A percentile compares a stretch with the other conserved stretches of the same genome.
Conservation (phyloP, 2,113 vertebrate genomes). For the Hassar affinis region DNA sequence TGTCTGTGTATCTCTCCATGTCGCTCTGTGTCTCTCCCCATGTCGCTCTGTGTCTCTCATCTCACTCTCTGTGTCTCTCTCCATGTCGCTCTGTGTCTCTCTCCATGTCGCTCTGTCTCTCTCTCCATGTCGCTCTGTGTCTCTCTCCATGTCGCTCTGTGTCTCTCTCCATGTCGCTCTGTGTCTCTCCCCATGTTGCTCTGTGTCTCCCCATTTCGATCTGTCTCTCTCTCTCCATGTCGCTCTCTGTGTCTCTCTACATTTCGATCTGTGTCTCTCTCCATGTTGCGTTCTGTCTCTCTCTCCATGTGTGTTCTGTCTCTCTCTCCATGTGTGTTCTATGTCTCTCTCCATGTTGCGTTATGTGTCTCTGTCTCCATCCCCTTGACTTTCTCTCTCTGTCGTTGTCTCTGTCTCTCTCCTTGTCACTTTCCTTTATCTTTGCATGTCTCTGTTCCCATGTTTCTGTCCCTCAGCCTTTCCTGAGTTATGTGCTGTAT, state of each 20-base stretch:
- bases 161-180: background rate
- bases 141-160: background rate
- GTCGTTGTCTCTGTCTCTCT: background rate
- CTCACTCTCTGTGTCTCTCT: background rate
- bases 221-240: too few relatives aligned
- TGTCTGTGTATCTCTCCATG: background rate
- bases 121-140: background rate
- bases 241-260: background rate
- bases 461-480: conserved; percentile 74
- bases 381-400: background rate
- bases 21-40: background rate
- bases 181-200: too few relatives aligned
- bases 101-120: conserved; percentile 7
- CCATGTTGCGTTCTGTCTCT: too few relatives aligned
- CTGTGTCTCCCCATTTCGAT: too few relatives aligned
- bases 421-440: background rate
- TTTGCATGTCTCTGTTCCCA: background rate
- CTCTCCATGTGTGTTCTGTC: too few relatives aligned
- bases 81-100: background rate
- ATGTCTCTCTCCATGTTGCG: too few relatives aligned
- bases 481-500: conserved; percentile 92
- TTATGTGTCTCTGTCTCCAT: too few relatives aligned
- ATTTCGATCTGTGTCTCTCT: too few relatives aligned
- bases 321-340: too few relatives aligned
- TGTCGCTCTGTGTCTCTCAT: conserved; percentile 52